Conservation (phyloP, 2,113 vertebrate genomes). For the Antechinus flavipes region DNA sequence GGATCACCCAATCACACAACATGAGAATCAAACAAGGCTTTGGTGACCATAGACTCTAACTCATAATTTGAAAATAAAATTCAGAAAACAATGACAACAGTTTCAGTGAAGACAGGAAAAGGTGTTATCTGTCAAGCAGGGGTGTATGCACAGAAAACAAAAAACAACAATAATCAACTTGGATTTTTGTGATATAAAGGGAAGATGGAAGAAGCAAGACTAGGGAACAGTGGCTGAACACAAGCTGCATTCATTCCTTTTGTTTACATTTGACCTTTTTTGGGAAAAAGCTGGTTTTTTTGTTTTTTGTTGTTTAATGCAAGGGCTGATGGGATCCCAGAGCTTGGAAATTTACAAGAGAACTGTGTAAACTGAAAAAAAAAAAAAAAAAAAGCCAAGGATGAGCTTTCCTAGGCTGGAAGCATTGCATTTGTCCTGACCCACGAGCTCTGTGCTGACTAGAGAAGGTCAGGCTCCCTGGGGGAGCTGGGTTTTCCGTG, state of each 20-base stretch:
- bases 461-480: not conserved
- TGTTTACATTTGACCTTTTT: not conserved
- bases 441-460: not conserved
- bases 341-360: not conserved
- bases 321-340: not conserved
- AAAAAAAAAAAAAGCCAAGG: not conserved
- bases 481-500: not conserved
- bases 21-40: not conserved
- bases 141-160: not conserved
- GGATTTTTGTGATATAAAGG: not conserved
- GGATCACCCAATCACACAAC: not conserved
- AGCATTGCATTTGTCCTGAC: not conserved
- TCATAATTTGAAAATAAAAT: not conserved
- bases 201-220: not conserved
- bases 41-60: not conserved
- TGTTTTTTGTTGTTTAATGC: too few relatives aligned
- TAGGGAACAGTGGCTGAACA: not conserved
- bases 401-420: not conserved
- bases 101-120: not conserved
- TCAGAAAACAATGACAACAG: not conserved
- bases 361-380: not conserved
- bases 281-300: not conserved
- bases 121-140: not conserved
- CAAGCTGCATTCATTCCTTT: not conserved
- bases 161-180: not conserved